Base-by-base conservation (phyloP, 2,797 vertebrate genomes). In the Sphenopsis melanotis region DNA sequence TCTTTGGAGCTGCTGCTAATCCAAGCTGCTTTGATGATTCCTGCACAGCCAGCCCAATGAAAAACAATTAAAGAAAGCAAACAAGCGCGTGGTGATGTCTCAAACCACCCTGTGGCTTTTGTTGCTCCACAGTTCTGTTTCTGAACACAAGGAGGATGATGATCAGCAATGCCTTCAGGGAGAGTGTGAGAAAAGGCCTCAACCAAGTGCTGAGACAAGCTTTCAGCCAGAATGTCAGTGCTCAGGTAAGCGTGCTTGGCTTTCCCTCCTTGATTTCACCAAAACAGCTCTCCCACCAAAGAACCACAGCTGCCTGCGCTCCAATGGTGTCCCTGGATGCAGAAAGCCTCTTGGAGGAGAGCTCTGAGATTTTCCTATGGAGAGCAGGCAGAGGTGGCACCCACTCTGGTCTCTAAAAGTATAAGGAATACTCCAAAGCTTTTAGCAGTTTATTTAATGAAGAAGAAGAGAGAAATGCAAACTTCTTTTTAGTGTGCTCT, bases 91-190 rank as follows among this genome's bases (percentile, higher is more conserved):
- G 21, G 16, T 30, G 18, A 74, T 24, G 29, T 72, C 77, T 96
- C 46, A 50, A 50, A 61, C 83, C 81, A 84, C 79, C 22, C 2
- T 6, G 3, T 66, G 52, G 82, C 84, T 97, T 91, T 66, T 95
- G 74, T 95, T 87, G 59, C 53, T 86, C 69, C 59, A 71, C 96
- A 99, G 99, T 99, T 97, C 97, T 99, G 85, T 98, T 98, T 93
- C 97, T 99, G 96, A 99, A 98, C 87, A 98, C 98, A 29, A 98
- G 99, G 96, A 99, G 98, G 91, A 98, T 98, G 95, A 98, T 99
- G 65, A 97, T 98, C 96, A 98, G 98, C 95, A 98, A 97, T 92
- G 97, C 98, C 92, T 97, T 99, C 97, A 99, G 98, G 95, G 98
- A 99, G 94, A 99, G 98, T 16, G 96, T 99, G 55, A 98, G 98